Evolutionary conservation across 2,888 invertebrate species (phyloP).

Genomic region (Marronus borbonicus): DNA sequence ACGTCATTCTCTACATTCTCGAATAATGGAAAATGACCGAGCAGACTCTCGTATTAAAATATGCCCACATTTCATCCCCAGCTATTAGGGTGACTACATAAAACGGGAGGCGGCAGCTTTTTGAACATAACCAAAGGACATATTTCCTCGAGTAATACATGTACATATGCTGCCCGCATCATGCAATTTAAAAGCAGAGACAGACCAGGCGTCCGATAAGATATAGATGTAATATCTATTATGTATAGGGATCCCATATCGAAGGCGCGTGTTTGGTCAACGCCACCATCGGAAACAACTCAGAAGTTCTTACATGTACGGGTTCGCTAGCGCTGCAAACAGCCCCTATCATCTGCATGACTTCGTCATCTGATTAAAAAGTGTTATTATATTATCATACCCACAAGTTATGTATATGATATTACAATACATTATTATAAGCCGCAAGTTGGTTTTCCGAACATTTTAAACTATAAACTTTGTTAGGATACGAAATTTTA

Average conservation of each 20-base stretch:
- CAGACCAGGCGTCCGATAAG: conserved; percentile 15
- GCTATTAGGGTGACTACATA: conserved; percentile 36
- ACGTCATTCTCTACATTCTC: conserved; percentile 30
- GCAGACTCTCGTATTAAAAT: conserved; percentile 6
- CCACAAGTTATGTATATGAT: no score
- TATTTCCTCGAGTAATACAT: conserved; percentile 22
- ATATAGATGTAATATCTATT: conserved; percentile 45
- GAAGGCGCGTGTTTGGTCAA: conserved; percentile 33
- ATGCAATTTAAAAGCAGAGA: conserved; percentile 39
- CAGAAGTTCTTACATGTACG: conserved; percentile 17
- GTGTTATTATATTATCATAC: background rate
- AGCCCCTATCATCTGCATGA: conserved; percentile 29
- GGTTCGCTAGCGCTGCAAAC: conserved; percentile 23
- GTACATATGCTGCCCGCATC: conserved; percentile 43
- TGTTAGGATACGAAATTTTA: conserved; percentile 18
- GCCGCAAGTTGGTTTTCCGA: background rate
- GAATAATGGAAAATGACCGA: conserved; percentile 43
- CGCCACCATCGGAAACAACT: background rate
- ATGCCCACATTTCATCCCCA: conserved; percentile 42
- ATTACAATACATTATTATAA: background rate
- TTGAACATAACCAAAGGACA: conserved; percentile 15
- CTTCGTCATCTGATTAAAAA: conserved; percentile 24
- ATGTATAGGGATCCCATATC: conserved; percentile 15
- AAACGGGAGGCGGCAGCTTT: conserved; percentile 34
- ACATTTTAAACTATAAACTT: background rate